Evolutionary conservation across 92 coral and sea anemone species (phyloP).

Genomic region (Isaurus tuberculatus): DNA sequence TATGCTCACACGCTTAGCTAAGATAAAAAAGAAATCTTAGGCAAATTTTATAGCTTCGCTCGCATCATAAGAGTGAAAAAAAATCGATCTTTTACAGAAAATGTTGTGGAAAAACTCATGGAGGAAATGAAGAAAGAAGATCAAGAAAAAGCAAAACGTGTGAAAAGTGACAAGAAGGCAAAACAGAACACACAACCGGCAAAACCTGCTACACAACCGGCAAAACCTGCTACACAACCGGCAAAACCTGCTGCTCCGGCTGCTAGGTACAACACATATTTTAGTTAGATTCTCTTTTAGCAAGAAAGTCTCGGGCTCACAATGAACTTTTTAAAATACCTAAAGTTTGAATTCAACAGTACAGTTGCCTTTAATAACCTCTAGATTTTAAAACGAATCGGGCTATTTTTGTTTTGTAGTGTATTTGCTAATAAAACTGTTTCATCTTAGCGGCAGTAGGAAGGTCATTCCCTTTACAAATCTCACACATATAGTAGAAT

Average conservation of each 20-base stretch:
- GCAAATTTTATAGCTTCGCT: not conserved
- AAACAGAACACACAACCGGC: constrained; percentile 39
- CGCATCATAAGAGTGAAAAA: not conserved
- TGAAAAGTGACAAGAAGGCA: constrained; percentile 5
- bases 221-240: constrained; percentile 36
- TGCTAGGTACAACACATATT: constrained; percentile 5
- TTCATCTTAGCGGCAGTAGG: too few relatives aligned
- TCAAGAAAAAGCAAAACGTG: constrained; percentile 15
- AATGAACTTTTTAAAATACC: too few relatives aligned
- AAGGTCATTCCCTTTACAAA: too few relatives aligned
- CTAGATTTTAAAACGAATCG: too few relatives aligned
- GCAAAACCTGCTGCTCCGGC: constrained; percentile 27
- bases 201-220: constrained; percentile 38
- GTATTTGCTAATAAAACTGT: too few relatives aligned
- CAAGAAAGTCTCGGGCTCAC: too few relatives aligned
- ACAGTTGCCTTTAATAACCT: too few relatives aligned
- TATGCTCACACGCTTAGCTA: too few relatives aligned
- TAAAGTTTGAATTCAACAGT: too few relatives aligned
- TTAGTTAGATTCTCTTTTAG: not conserved
- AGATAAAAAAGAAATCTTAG: too few relatives aligned
- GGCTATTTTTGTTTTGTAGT: too few relatives aligned
- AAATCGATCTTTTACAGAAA: not conserved
- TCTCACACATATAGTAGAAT: too few relatives aligned
- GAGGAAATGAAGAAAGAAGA: constrained; percentile 48
- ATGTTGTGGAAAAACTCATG: constrained; percentile 44